phyloP scores from a whole-genome alignment of 2,888 invertebrate species.

The Oasisia sp. region DNA sequence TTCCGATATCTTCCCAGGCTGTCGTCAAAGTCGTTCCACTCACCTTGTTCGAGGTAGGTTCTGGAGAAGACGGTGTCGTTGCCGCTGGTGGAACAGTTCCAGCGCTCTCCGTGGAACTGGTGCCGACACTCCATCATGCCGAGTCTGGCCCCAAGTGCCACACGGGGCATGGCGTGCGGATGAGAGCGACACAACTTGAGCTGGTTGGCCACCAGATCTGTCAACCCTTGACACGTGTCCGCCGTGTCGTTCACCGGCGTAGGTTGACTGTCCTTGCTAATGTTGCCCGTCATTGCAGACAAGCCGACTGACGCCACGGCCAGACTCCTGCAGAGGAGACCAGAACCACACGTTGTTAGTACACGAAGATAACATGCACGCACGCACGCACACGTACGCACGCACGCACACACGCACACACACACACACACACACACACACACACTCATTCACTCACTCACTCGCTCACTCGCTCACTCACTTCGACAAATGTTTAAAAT shows the following conservation, averaged over 20 bases:
- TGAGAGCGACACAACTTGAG: slow-evolving; percentile 67
- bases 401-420: too few relatives aligned
- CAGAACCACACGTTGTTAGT: neutral
- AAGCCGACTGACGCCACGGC: neutral
- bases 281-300: neutral
- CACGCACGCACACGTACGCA: too few relatives aligned
- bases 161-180: slow-evolving; percentile 69
- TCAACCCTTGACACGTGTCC: slow-evolving; percentile 30
- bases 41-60: neutral
- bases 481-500: too few relatives aligned
- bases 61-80: neutral
- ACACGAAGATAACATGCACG: too few relatives aligned
- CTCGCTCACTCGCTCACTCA: too few relatives aligned
- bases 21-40: neutral
- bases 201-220: slow-evolving; percentile 54
- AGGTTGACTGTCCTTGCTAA: neutral
- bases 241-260: neutral
- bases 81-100: slow-evolving; percentile 70
- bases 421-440: too few relatives aligned
- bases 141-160: slow-evolving; percentile 69
- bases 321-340: neutral
- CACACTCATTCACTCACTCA: too few relatives aligned
- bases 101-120: slow-evolving; percentile 71
- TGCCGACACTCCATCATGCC: slow-evolving; percentile 71
- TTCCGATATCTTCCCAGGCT: neutral